Evolutionary conservation across 1,140 invertebrate species (phyloP).

Genomic region (Bilobella aurantiaca): DNA sequence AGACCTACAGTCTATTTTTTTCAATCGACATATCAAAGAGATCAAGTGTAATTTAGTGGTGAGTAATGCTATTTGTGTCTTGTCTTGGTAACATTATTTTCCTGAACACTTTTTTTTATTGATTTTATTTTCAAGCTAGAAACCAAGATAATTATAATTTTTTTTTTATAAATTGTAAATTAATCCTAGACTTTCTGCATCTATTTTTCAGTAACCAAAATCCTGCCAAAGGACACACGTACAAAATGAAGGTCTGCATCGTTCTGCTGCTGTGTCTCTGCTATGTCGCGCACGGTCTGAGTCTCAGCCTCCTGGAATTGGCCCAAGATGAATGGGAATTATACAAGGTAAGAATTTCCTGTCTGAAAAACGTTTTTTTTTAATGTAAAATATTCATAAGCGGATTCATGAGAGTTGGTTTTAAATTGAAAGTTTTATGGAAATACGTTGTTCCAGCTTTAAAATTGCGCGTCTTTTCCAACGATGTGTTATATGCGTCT

Average conservation of each 20-base stretch:
- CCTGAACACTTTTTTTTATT: no score
- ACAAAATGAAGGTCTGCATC: not conserved
- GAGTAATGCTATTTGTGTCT: no score
- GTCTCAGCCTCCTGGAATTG: slow-evolving; percentile 21
- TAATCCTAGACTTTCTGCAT: no score
- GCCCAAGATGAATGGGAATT: slow-evolving; percentile 33
- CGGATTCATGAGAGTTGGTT: not conserved
- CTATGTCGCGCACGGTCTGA: not conserved
- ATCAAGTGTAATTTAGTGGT: no score
- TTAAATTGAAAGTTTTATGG: not conserved
- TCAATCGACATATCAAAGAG: no score
- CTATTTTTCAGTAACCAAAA: not conserved
- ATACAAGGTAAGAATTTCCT: slow-evolving; percentile 28
- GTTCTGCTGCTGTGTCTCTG: not conserved
- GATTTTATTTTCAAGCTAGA: no score
- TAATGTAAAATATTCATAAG: not conserved
- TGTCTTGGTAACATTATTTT: no score
- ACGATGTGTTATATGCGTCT: not conserved
- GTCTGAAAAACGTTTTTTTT: not conserved
- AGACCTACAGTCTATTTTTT: no score
- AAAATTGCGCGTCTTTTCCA: not conserved
- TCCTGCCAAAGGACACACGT: no score
- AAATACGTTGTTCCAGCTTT: not conserved
- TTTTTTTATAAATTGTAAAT: no score
- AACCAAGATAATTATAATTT: no score